Evolutionary conservation across 2,113 vertebrate genomes (phyloP), one percentile per base, ranked within the genome.

Genomic region (Neogobius melanostomus): DNA sequence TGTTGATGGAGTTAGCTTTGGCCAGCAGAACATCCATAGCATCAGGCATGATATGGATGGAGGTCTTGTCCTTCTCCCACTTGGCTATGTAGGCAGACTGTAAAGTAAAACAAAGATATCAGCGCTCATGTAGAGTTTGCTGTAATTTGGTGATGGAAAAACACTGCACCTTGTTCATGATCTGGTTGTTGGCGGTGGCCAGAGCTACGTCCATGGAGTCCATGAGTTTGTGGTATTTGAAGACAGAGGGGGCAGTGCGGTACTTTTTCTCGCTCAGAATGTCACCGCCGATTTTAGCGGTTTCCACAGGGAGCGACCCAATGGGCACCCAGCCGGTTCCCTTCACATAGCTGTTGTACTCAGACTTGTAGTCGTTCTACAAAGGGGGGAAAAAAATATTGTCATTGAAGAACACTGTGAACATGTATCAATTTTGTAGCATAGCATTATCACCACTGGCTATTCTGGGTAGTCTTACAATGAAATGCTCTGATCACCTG

Each of bases 11-110:
- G 87, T 99, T 99, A 48, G 81, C 93, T 87, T 97, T 99, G 57
- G 98, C 96, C 87, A 97, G 69, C 67, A 91, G 47, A 73, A 98
- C 90, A 74, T 98, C 94, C 11, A 96, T 97, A 81, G 92, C 90
- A 82, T 99, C 98, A 52, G 97, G 93, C 90, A 94, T 98, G 65
- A 99, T 82, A 59, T 99, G 96, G 68, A 97, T 48, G 51, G 92
- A 94, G 53, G 91, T 91, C 76, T 99, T 99, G 72, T 97, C 97
- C 49, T 95, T 94, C 10, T 99, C 93, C 98, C 98, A 99, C 3
- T 93, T 94, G 82, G 95, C 79, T 77, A 93, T 97, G 77, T 99
- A 99, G 50, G 95, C 93, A 90, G 93, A 65, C 93, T 94, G 80
- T 45, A 72, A 71, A 42, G 78, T 84, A n/a, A 45, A n/a, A 76